A percentile compares a stretch with the other conserved stretches of the same genome.
Evolutionary conservation across 2,888 invertebrate species (phyloP).

Genomic region (Macaria liturata): DNA sequence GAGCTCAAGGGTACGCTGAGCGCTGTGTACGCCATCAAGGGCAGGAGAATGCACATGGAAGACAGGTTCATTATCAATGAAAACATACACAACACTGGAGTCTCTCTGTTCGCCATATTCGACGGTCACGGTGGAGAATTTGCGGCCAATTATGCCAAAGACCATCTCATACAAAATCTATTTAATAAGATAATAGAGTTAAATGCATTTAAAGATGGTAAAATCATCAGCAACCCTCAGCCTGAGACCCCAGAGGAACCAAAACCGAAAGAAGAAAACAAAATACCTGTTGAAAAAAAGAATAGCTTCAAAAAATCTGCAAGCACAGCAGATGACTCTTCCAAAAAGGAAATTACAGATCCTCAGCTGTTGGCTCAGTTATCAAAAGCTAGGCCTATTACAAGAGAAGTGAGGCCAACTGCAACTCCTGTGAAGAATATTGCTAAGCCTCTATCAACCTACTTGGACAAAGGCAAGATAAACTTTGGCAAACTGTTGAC

Average conservation of each 20-base stretch:
- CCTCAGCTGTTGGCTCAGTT: conserved; percentile 86
- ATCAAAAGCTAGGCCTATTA: conserved; percentile 83
- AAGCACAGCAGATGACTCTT: conserved; percentile 84
- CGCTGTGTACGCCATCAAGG: conserved; percentile 95
- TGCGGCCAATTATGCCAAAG: conserved; percentile 96
- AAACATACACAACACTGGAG: conserved; percentile 92
- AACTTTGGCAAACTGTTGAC: conserved; percentile 92
- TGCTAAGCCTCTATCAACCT: conserved; percentile 82
- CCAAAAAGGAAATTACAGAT: conserved; percentile 86
- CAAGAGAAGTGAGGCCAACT: conserved; percentile 83
- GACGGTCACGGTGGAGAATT: conserved; percentile 98
- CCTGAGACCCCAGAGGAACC: conserved; percentile 61
- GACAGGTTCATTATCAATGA: conserved; percentile 95
- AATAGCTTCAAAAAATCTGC: conserved; percentile 87
- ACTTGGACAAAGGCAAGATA: conserved; percentile 89
- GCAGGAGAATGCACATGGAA: conserved; percentile 96
- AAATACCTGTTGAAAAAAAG: conserved; percentile 76
- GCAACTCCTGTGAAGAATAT: conserved; percentile 72
- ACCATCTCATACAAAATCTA: conserved; percentile 92
- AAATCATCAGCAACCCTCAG: conserved; percentile 58
- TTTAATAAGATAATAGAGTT: conserved; percentile 90
- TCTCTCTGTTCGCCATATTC: conserved; percentile 95
- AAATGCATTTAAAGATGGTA: conserved; percentile 86
- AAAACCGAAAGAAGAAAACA: conserved; percentile 70
- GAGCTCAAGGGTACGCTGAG: conserved; percentile 89